Conservation (phyloP, 2,113 vertebrate genomes). For the Rhinolophus ferrumequinum region DNA sequence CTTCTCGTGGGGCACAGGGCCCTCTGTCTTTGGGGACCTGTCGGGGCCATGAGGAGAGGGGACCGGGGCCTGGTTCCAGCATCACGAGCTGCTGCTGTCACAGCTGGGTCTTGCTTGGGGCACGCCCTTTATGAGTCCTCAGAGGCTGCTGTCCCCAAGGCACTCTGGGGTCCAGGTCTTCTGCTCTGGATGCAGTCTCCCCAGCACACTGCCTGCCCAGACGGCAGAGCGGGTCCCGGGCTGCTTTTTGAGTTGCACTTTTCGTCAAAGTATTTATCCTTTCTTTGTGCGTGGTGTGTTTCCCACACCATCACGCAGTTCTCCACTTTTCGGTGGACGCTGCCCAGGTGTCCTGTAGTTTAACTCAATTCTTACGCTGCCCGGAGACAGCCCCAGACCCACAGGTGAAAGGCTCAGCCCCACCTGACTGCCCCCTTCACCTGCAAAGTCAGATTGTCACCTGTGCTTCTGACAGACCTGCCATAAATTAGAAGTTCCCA, state of each 20-base stretch:
- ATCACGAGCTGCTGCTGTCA: not conserved
- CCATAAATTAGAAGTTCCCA: accelerated
- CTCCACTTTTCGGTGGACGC: not conserved
- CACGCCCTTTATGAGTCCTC: accelerated
- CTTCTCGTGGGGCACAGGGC: accelerated
- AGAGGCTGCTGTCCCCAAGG: accelerated
- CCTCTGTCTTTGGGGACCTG: not conserved
- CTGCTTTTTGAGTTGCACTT: not conserved
- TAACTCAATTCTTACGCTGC: accelerated
- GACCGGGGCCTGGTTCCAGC: not conserved
- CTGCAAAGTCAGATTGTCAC: too few relatives aligned
- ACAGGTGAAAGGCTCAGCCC: not conserved
- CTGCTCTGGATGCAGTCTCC: too few relatives aligned
- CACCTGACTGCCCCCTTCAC: not conserved
- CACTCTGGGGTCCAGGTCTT: accelerated
- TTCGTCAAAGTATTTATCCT: not conserved
- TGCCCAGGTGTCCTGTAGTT: accelerated
- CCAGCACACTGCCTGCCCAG: not conserved
- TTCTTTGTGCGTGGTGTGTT: too few relatives aligned
- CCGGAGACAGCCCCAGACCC: not conserved
- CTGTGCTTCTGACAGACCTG: not conserved
- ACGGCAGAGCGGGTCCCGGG: accelerated
- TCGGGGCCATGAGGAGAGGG: not conserved
- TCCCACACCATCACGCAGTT: not conserved
- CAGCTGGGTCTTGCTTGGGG: not conserved